phyloP scores from a whole-genome alignment of 1,140 invertebrate species.

The Nomia melanderi region DNA sequence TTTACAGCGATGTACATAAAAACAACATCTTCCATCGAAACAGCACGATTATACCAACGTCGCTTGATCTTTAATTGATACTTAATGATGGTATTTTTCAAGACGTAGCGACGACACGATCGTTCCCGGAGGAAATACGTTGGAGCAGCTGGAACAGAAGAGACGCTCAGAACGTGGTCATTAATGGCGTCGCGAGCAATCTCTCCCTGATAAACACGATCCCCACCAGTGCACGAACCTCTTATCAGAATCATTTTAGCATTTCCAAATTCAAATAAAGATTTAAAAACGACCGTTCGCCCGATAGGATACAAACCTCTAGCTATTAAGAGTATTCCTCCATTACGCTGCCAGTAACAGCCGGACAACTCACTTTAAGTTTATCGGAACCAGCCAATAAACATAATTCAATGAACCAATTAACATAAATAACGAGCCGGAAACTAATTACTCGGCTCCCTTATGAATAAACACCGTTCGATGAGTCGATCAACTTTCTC shows the following conservation, averaged over 20 bases:
- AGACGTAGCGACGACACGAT: no score
- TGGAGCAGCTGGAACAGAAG: no score
- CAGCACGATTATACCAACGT: no score
- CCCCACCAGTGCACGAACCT: no score
- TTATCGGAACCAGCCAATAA: constrained; percentile 11
- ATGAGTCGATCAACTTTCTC: neutral
- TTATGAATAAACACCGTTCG: neutral
- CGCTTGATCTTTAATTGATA: no score
- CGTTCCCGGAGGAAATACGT: no score
- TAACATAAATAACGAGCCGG: constrained; percentile 34
- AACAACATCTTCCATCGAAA: no score
- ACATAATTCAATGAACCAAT: constrained; percentile 8
- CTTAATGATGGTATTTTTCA: no score
- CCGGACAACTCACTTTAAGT: neutral
- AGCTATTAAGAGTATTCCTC: neutral
- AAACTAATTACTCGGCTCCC: constrained; percentile 22
- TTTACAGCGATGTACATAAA: no score
- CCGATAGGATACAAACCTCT: neutral
- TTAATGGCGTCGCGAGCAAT: neutral
- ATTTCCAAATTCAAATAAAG: neutral
- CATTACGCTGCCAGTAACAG: neutral
- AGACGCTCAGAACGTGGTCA: neutral
- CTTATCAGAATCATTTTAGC: constrained; percentile 9
- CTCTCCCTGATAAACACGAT: neutral
- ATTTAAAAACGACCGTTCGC: neutral